Conservation (phyloP, 2,888 invertebrate genomes). For the Rhyacophila evoluta region DNA sequence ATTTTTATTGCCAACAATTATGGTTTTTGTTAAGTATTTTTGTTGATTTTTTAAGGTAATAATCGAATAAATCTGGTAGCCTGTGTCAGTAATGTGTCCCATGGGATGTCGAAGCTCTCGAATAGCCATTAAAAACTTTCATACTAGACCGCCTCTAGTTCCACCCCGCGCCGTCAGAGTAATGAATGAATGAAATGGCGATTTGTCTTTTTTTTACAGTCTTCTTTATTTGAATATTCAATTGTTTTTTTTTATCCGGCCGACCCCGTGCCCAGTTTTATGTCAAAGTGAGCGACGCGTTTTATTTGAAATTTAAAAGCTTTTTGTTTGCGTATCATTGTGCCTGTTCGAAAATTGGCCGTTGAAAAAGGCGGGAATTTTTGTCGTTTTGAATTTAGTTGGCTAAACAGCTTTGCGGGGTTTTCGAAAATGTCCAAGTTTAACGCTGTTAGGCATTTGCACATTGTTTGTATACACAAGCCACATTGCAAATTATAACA, state of each 20-base stretch:
- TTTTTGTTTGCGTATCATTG: constrained; percentile 22
- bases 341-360: constrained; percentile 9
- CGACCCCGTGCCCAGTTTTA: constrained; percentile 6
- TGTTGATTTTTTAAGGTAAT: neutral
- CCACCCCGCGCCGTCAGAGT: constrained; percentile 28
- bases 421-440: too few relatives aligned
- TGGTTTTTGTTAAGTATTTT: neutral
- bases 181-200: constrained; percentile 49
- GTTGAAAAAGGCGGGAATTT: neutral
- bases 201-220: constrained; percentile 48
- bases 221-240: constrained; percentile 36
- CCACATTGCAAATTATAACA: too few relatives aligned
- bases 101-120: constrained; percentile 34
- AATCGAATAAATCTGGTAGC: neutral
- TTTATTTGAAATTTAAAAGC: constrained; percentile 22
- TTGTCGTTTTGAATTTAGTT: too few relatives aligned
- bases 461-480: too few relatives aligned
- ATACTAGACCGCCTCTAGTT: constrained; percentile 41
- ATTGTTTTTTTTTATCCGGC: constrained; percentile 39
- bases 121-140: constrained; percentile 50
- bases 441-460: too few relatives aligned
- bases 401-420: too few relatives aligned
- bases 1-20: too few relatives aligned
- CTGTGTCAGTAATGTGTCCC: constrained; percentile 31
- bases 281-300: constrained; percentile 17